Base-by-base conservation (phyloP, 2,797 vertebrate genomes). In the Rousettus madagascariensis region DNA sequence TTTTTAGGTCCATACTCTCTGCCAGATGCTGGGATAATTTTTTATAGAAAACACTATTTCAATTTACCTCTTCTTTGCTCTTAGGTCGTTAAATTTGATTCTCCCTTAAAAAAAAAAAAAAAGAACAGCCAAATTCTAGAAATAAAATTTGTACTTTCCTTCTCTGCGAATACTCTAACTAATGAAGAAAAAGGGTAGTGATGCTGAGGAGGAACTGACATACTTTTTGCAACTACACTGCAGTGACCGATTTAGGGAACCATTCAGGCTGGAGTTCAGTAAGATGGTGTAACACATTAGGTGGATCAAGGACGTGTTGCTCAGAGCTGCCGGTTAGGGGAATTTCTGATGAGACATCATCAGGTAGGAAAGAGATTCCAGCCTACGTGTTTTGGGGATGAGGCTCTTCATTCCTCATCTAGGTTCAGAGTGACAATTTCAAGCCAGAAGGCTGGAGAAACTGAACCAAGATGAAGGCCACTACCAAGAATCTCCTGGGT, bases 91-190 rank as follows among this genome's bases (percentile, higher is more conserved):
- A 93, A 68, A 71, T 88, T 38, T 51, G 13, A 55, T 75, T 74
- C 5, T 59, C 7, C 59, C 26, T 12, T 9, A 2, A 5, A 55
- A n/a, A 77, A 90, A 46, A 13, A 82, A 46, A 78, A 53, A 30
- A 33, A 36, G 2, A 5, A 33, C 10, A 95, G 57, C 3, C 36
- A 26, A 77, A 89, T 66, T 80, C 57, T 94, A 80, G 38, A 91
- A 93, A 85, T 94, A 65, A 94, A 93, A 71, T 86, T 57, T 24
- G 19, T 20, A 78, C n/a, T 83, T 84, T 72, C 66, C 24, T 92
- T 95, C n/a, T 88, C 71, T 83, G 49, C 49, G 53, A 83, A 61
- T 51, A 74, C 49, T 86, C 65, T 91, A 55, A 71, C 46, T 53
- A 93, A 36, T 33, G n/a, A 66, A 49, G 51, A 57, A 85, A 61